Evolutionary conservation across 1,140 invertebrate species (phyloP), one percentile per base, ranked within the genome.

Genomic region (Drosophila triauraria): DNA sequence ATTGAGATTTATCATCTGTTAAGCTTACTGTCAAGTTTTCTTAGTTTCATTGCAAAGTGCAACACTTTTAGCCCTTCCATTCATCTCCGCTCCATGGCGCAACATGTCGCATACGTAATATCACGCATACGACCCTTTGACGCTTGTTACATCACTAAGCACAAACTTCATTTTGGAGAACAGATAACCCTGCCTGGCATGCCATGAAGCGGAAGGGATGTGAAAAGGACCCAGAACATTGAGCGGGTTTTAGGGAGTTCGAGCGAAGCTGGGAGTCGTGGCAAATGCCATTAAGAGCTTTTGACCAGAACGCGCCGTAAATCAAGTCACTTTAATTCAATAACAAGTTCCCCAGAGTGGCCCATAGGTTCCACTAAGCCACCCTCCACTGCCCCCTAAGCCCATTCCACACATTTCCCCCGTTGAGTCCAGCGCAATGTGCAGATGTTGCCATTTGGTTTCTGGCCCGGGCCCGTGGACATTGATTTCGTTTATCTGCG

Each of bases 251-350:
- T 72, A 50, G 65, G n/a, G 27, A 53, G 25, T 50, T 42, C 40
- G 64, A 42, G 51, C 20, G 27, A 23, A 69, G 35, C 38, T 23
- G 47, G 60, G 62, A 67, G 44, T 44, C 67, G 67, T 72, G 69
- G 69, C 53, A 59, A 72, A 72, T 72, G 67, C 69, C 69, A 72
- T 72, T 72, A 72, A 72, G 69, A 72, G 69, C 69, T 72, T 72
- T 72, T 59, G 69, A 72, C 69, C 69, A 72, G 69, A 72, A 72
- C 68, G 69, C 38, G 67, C 68, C 67, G 69, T 72, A 72, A 72
- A 72, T 72, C 69, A 72, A 72, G 69, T 72, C 69, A 72, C 67
- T 72, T 72, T 72, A 72, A 72, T 72, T 72, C 69, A 72, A 72
- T 72, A 72, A 72, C 69, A 72, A 72, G 69, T 71, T 72, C 67